Conservation (phyloP, 2,113 vertebrate species). For the Petrocephalus microphthalmus region DNA sequence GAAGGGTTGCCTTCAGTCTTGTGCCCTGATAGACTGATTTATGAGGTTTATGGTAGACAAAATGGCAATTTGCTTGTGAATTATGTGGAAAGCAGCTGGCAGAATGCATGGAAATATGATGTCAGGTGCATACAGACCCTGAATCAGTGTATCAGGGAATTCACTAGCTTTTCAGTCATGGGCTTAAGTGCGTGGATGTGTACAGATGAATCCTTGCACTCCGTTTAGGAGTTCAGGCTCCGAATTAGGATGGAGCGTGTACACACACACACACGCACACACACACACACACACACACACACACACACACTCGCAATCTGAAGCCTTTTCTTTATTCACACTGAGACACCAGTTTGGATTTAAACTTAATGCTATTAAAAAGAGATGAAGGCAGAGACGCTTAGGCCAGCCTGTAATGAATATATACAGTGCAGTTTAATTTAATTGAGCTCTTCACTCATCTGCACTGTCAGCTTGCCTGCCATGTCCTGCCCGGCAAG, state of each 20-base stretch:
- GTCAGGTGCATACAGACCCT: neutral
- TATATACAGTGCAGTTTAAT: neutral
- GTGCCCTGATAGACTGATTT: neutral
- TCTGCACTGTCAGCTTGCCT: neutral
- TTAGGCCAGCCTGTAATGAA: neutral
- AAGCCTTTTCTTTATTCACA: neutral
- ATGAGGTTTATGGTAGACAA: neutral
- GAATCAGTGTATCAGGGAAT: neutral
- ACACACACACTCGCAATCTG: neutral
- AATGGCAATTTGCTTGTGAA: neutral
- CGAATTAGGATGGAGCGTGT: neutral
- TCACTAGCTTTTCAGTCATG: neutral
- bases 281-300: neutral
- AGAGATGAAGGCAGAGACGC: neutral
- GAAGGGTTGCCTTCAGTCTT: neutral
- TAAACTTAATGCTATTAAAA: neutral
- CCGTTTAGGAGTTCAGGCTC: neutral
- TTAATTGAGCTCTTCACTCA: neutral
- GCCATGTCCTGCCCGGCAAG: neutral
- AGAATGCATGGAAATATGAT: neutral
- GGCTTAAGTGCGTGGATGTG: neutral
- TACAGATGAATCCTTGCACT: neutral
- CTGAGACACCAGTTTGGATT: neutral
- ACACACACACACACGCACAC: neutral
- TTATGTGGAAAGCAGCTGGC: neutral